Base-by-base conservation (phyloP, 2,113 vertebrate species). In the Leptobrachium leishanense region DNA sequence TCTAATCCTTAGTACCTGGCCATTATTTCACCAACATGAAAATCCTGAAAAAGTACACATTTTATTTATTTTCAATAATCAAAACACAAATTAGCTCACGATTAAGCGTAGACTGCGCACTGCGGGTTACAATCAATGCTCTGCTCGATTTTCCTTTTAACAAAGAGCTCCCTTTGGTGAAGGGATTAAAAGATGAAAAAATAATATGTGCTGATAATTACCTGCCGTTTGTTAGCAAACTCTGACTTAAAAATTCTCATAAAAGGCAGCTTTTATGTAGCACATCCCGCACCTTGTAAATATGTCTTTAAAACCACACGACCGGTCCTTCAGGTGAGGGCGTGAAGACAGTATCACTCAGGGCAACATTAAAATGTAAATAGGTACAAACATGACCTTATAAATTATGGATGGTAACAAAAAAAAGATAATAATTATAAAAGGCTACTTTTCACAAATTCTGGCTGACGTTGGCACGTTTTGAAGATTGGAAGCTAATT, bases 331-430 rank as follows among this genome's bases (percentile, higher is more conserved):
- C 54, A 31, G 76, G 76, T 63, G 67, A 59, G 46, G 41, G 62
- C 41, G n/a, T 76, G 64, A 46, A 69, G 53, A 79, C 40, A 66
- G 70, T 77, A 72, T 79, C 76, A 79, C 76, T 79, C 68, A 77
- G 76, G 76, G 67, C 70, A 40, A 80, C 70, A 80, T 73, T 74
- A 80, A 80, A 40, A 73, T 80, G 42, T 80, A 80, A 80, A 59
- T 15, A 80, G 77, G 50, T 80, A 73, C 63, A 74, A 80, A 74
- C 70, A 57, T 67, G 70, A 67, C 70, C 59, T 74, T 46, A 80
- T 80, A 6, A 55, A 80, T 80, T 73, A 80, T 74, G 15, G 46
- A 80, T 80, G 70, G 41, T 68, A 43, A 40, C 77, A 80, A 31
- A 66, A 80, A 31, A 31, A 31, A 1, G 20, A 31, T 31, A 31